These are phyloP conservation scores for Gortyna flavago DNA, from an alignment of 2,888 invertebrate genomes.

Conservation along the genomic window DNA sequence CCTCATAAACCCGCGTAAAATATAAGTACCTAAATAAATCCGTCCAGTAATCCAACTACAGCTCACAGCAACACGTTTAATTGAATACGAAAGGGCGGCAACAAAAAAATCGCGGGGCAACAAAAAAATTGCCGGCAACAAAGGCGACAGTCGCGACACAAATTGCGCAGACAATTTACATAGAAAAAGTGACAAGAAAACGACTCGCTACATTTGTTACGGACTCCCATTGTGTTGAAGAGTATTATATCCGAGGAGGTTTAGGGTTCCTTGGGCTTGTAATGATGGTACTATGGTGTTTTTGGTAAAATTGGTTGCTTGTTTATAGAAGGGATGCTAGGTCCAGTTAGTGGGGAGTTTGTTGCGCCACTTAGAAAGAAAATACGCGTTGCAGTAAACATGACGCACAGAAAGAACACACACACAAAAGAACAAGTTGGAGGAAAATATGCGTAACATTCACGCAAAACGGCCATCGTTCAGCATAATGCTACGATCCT, in stretches of 20 bases:
- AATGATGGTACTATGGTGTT: neutral
- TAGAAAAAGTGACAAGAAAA: constrained; percentile 86
- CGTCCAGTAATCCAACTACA: constrained; percentile 56
- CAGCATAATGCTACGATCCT: too few relatives aligned
- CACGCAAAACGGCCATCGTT: too few relatives aligned
- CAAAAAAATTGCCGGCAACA: constrained; percentile 65
- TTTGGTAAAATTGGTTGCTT: neutral
- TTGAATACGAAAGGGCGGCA: constrained; percentile 58
- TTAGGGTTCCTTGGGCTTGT: constrained; percentile 43
- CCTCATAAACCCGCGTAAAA: constrained; percentile 33
- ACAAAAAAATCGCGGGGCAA: constrained; percentile 56
- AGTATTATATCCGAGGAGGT: constrained; percentile 77
- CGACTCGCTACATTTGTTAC: constrained; percentile 86
- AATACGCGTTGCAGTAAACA: too few relatives aligned
- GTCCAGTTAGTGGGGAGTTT: too few relatives aligned
- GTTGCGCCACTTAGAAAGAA: too few relatives aligned
- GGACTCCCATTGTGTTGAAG: constrained; percentile 82
- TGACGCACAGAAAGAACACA: too few relatives aligned
- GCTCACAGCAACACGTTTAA: constrained; percentile 53
- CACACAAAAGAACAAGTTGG: too few relatives aligned
- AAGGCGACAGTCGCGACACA: constrained; percentile 78
- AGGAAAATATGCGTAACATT: too few relatives aligned
- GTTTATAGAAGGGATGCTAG: too few relatives aligned
- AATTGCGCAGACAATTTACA: constrained; percentile 87
- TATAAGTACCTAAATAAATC: constrained; percentile 68